Conservation (phyloP, 2,113 vertebrate species). For the Oryzias melastigma region DNA sequence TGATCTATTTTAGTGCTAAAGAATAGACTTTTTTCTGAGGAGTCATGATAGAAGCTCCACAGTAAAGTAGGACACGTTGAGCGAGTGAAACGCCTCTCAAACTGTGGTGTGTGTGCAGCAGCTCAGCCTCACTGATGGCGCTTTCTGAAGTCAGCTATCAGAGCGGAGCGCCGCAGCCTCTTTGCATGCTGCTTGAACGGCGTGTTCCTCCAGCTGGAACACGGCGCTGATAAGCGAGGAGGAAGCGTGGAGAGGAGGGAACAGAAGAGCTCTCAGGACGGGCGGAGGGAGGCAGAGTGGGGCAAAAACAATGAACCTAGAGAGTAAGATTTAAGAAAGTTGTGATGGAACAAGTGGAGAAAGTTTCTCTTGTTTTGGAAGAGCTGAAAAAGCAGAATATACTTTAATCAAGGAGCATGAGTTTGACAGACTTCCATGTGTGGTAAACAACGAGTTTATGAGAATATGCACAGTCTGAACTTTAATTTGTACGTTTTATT, state of each 20-base stretch:
- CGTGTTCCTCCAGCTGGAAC: conserved; percentile 36
- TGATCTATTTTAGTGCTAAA: too few species aligned
- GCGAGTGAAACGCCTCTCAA: too few species aligned
- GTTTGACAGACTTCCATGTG: neutral
- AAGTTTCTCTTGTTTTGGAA: neutral
- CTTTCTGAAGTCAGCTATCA: conserved; percentile 6
- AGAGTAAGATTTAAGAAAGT: neutral
- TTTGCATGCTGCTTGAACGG: conserved; percentile 27
- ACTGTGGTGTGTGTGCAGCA: neutral
- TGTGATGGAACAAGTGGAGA: neutral
- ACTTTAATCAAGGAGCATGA: neutral
- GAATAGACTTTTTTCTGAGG: too few species aligned
- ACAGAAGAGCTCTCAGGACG: conserved; percentile 1
- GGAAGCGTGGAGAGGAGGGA: neutral
- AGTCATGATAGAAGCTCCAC: too few species aligned
- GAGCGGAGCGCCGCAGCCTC: neutral
- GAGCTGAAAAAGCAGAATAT: neutral
- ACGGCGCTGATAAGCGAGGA: conserved; percentile 6
- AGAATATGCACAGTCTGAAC: conserved; percentile 1
- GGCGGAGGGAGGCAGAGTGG: neutral
- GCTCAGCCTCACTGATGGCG: conserved; percentile 6
- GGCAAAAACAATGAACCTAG: neutral
- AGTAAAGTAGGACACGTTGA: too few species aligned
- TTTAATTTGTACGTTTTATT: conserved; percentile 13
- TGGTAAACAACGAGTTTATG: conserved; percentile 21